Evolutionary conservation across 2,797 vertebrate species (phyloP), one percentile per base, ranked within the genome.

Genomic region (Pantherophis vulpinus): DNA sequence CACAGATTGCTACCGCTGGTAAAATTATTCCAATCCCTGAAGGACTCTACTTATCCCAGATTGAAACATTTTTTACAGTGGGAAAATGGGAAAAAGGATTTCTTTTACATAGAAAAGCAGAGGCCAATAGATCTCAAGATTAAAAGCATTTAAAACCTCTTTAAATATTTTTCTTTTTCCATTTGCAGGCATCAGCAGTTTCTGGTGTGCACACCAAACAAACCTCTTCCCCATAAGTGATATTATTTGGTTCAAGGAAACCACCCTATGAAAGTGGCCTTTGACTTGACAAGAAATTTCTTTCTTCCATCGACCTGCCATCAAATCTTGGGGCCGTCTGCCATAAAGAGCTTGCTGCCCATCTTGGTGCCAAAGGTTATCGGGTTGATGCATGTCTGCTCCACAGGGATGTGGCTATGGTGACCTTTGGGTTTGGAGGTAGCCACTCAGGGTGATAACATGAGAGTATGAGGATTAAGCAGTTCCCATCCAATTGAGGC

Each of bases 251-350:
- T 4, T 37, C 63, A 42, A 47, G 55, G 32, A 47, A 29, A 16
- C 20, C 54, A n/a, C 54, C 55, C 47, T 79, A n/a, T 92, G 87
- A 66, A 29, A 89, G 63, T 5, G 42, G 87, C 98, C 98, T 97
- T 97, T 97, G 97, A 98, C 98, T 99, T 98, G 98, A 98, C 99
- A 98, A 98, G 98, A 98, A 98, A 97, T 98, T 97, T 96, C 97
- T 97, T 97, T 97, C 97, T 97, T 98, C 98, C 98, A 98, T 98
- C 98, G 98, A 98, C 98, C 97, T 98, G 98, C 97, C 97, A 97
- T 98, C 98, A 98, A 98, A 98, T 98, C 98, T 98, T 98, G 98
- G 98, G 98, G 97, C 98, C 98, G 98, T 98, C 98, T 98, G 98
- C 98, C 98, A 97, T 95, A 95, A 97, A 97, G 96, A 97, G 96